Percentiles rank a stretch among this genome's conserved stretches.
Evolutionary conservation across 2,113 vertebrate genomes (phyloP).

Genomic region (Cranoglanis bouderius): DNA sequence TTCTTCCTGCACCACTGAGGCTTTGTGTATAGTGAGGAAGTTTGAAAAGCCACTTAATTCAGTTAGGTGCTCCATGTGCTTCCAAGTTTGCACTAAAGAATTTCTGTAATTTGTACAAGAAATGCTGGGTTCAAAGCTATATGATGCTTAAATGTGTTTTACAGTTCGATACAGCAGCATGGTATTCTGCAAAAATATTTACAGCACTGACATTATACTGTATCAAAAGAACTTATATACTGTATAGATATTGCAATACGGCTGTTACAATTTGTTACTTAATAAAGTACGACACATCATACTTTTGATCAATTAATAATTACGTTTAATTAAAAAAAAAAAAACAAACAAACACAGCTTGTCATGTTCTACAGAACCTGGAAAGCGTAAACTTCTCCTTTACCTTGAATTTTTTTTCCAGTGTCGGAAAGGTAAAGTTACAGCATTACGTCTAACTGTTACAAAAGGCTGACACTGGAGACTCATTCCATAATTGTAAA

Average conservation of each 20-base stretch:
- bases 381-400: neutral
- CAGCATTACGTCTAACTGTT: neutral
- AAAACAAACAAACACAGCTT: neutral
- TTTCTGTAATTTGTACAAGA: neutral
- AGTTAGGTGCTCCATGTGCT: slow-evolving; percentile 35
- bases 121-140: neutral
- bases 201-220: neutral
- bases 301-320: neutral
- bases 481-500: neutral
- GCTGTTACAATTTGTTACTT: neutral
- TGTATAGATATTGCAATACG: neutral
- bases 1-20: slow-evolving; percentile 7
- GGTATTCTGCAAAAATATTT: neutral
- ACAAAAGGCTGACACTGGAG: neutral
- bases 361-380: too few species aligned
- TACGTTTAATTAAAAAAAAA: neutral
- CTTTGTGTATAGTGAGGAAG: slow-evolving; percentile 29
- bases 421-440: neutral
- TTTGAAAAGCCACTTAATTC: slow-evolving; percentile 38
- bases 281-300: neutral
- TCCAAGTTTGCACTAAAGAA: slow-evolving; percentile 28
- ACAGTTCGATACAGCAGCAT: neutral
- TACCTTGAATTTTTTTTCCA: neutral
- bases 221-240: neutral
- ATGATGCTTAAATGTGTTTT: neutral